These are phyloP conservation scores for Danio rerio DNA, from an alignment of 2,113 vertebrate genomes.

Conservation along the genomic window DNA sequence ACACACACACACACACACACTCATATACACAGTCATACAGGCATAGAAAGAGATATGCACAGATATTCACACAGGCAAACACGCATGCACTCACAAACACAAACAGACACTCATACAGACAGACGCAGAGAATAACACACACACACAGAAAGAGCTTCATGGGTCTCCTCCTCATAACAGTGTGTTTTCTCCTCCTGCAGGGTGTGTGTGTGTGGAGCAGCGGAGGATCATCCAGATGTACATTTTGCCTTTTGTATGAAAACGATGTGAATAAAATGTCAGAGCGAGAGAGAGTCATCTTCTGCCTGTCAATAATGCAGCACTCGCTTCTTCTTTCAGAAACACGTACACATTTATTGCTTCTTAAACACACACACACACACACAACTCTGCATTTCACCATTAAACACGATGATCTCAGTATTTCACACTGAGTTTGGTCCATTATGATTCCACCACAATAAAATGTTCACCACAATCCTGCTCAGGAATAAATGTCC, in stretches of 20 bases:
- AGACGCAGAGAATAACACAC: too few relatives aligned
- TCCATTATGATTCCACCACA: not conserved
- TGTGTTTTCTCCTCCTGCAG: too few relatives aligned
- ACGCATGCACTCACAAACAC: not conserved
- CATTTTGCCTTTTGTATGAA: constrained; percentile 45
- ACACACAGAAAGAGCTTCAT: too few relatives aligned
- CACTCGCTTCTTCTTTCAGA: not conserved
- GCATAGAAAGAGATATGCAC: too few relatives aligned
- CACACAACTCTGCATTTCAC: too few relatives aligned
- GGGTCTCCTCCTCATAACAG: too few relatives aligned
- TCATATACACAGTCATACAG: too few relatives aligned
- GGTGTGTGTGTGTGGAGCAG: too few relatives aligned
- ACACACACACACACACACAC: constrained; percentile 6
- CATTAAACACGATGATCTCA: not conserved
- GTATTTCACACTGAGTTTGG: not conserved
- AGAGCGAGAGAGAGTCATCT: not conserved
- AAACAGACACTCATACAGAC: too few relatives aligned
- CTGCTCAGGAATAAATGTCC: too few relatives aligned
- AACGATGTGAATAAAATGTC: constrained; percentile 50
- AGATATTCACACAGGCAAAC: too few relatives aligned
- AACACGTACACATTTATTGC: not conserved
- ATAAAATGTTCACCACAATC: too few relatives aligned
- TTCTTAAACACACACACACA: not conserved
- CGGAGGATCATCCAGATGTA: constrained; percentile 11
- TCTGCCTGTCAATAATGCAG: not conserved